Percentiles rank a stretch among this genome's conserved stretches.
These are phyloP conservation scores for Sinocyclocheilus maitianheensis DNA, from an alignment of 2,113 vertebrate species.

Conservation along the genomic window DNA sequence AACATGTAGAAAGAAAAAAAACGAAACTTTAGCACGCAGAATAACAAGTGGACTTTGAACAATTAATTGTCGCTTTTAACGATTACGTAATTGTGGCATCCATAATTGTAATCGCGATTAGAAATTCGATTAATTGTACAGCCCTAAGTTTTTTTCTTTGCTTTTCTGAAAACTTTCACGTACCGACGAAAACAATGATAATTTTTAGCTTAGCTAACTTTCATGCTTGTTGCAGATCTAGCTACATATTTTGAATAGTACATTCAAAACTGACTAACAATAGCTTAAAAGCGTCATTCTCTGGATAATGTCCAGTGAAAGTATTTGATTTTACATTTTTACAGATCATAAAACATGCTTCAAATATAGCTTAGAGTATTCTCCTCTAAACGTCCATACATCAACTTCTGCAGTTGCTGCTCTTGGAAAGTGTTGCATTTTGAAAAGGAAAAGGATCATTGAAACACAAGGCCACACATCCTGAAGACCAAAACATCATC, in stretches of 20 bases:
- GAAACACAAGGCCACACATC: slow-evolving; percentile 38
- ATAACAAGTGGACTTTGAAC: no score
- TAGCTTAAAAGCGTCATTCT: slow-evolving; percentile 7
- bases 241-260: background rate
- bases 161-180: no score
- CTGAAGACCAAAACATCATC: slow-evolving; percentile 32
- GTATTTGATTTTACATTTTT: slow-evolving; percentile 14
- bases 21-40: no score
- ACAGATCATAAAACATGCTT: slow-evolving; percentile 14
- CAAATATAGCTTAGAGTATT: background rate
- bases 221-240: background rate
- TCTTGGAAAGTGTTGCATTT: slow-evolving; percentile 49
- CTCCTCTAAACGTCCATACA: background rate
- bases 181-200: no score
- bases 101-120: no score
- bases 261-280: background rate
- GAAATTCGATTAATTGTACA: no score
- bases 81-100: no score
- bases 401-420: slow-evolving; percentile 41
- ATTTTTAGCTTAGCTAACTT: background rate
- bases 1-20: no score
- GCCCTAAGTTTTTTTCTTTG: no score
- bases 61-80: no score
- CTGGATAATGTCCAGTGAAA: background rate
- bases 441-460: slow-evolving; percentile 52